Base-by-base conservation (phyloP, 2,888 invertebrate genomes). In the Carpatolechia fugitivella region DNA sequence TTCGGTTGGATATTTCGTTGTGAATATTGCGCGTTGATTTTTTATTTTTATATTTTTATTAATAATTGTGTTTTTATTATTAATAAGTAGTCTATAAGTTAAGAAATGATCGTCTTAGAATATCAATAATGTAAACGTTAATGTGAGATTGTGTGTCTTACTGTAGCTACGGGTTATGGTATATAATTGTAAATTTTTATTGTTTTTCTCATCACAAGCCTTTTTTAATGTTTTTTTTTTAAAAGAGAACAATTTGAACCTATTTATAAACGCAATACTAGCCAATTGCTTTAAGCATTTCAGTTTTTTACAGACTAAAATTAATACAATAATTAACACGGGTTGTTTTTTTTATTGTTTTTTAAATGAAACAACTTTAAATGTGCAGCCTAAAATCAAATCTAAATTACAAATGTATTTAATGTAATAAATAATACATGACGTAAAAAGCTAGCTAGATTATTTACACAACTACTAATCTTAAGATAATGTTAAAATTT, bases 111-210 rank as follows among this genome's bases (percentile, higher is more conserved):
- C 29, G 44, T 44, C 24, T 11, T 44, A 44, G 7, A 24, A 44
- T 44, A 44, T 44, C 29, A 29, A 44, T 44, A 44, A 44, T 40
- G 18, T 30, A 24, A 30, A 47, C 14, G 8, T 14, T n/a, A 47
- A n/a, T 30, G 47, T 31, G 29, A 47, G 30, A 47, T 47, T n/a
- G 14, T 14, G 47, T 47, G 47, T 30, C 47, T 30, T 47, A 47
- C 47, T 47, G 31, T 47, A 47, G 31, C n/a, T 47, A 31, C 10
- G 18, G 29, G 30, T 30, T 47, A 31, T 14, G 7, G 29, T 30
- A 1, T 10, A 24, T n/a, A 24, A n/a, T n/a, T n/a, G 20, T n/a
- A 20, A 41, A 20, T 14, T 3, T 20, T 11, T 1, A 41, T 41
- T 20, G 0, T n/a, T 20, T 41, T 41, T 20, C 20, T 44, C 24